Percentiles rank a stretch among this genome's conserved stretches.
These are phyloP conservation scores for Lichenostomus cassidix DNA, from an alignment of 2,113 vertebrate species.

Conservation along the genomic window DNA sequence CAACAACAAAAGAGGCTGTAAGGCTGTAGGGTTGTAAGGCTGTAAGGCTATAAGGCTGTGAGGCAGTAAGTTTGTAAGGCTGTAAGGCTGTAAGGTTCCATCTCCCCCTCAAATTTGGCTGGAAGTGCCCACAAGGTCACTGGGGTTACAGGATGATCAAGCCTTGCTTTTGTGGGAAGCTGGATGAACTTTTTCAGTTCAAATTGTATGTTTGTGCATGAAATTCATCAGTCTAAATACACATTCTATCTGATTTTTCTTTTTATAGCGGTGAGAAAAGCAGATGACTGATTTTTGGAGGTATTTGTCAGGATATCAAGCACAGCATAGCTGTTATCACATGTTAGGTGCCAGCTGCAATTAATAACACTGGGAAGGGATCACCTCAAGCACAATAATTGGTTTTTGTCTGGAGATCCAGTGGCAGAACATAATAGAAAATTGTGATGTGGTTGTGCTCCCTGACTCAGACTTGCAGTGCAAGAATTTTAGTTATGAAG, in stretches of 20 bases:
- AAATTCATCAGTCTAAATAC: not conserved
- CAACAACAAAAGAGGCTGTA: too few species aligned
- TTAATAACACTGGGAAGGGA: not conserved
- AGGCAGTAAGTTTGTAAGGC: too few species aligned
- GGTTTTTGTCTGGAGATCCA: not conserved
- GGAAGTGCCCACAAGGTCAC: not conserved
- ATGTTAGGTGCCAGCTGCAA: not conserved
- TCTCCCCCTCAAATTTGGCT: not conserved
- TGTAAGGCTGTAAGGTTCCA: not conserved
- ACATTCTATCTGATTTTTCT: too few species aligned
- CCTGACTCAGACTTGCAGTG: not conserved
- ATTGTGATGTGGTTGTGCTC: not conserved
- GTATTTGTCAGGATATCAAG: not conserved
- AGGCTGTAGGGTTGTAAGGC: too few species aligned
- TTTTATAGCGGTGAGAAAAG: not conserved
- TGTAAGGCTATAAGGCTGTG: too few species aligned
- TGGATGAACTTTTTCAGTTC: not conserved
- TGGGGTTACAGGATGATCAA: not conserved
- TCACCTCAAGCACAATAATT: not conserved
- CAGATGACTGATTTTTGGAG: not conserved
- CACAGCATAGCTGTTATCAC: not conserved
- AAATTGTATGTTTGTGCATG: not conserved
- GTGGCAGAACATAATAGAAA: not conserved
- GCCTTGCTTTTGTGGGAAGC: not conserved
- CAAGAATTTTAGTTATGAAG: not conserved